Evolutionary conservation across 2,797 vertebrate species (phyloP).

Genomic region (Cyclura pinguis): DNA sequence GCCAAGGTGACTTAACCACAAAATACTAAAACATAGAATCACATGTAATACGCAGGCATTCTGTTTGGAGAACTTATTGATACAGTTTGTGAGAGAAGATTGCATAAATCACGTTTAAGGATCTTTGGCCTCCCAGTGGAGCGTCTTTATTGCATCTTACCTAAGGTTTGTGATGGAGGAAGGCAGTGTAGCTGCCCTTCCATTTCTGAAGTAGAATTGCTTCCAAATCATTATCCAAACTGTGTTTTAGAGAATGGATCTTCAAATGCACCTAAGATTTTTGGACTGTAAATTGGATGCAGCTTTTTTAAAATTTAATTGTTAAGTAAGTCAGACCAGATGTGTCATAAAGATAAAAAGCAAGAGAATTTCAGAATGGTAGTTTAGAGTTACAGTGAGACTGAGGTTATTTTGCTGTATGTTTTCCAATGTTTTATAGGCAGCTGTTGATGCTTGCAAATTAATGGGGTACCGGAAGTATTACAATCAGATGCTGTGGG

Average conservation of each 20-base stretch:
- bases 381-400: background rate
- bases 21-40: background rate
- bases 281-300: background rate
- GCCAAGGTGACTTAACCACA: background rate
- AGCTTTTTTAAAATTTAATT: background rate
- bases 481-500: slow-evolving; percentile 66
- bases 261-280: background rate
- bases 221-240: background rate
- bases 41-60: background rate
- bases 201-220: background rate
- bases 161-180: background rate
- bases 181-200: background rate
- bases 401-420: background rate
- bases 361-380: background rate
- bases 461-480: slow-evolving; percentile 74
- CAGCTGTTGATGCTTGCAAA: slow-evolving; percentile 72
- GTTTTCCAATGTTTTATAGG: slow-evolving; percentile 67
- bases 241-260: background rate
- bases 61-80: background rate
- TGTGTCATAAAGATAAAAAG: background rate
- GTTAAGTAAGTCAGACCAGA: too few species aligned
- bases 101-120: background rate
- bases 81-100: background rate
- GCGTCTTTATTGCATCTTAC: background rate
- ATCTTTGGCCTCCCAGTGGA: background rate